These are phyloP conservation scores for Phoeniculus purpureus DNA, from an alignment of 2,797 vertebrate genomes.

Conservation along the genomic window DNA sequence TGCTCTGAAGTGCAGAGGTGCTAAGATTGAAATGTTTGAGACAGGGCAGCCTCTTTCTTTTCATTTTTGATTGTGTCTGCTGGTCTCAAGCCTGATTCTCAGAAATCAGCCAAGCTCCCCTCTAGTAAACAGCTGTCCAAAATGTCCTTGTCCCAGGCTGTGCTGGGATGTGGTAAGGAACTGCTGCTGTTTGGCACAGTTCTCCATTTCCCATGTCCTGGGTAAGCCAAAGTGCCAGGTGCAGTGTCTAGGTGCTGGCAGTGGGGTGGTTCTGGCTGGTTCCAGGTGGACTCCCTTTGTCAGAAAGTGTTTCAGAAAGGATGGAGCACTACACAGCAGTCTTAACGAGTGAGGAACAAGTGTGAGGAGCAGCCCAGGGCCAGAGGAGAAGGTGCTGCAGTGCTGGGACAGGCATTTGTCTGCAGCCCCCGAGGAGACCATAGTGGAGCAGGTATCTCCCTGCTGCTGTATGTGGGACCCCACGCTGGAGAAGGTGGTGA, in stretches of 20 bases:
- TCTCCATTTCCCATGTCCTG: accelerated
- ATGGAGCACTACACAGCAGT: accelerated
- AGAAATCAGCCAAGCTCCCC: not conserved
- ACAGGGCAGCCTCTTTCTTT: not conserved
- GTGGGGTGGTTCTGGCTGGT: accelerated
- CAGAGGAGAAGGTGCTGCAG: not conserved
- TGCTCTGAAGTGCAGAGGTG: not conserved
- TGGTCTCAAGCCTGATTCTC: not conserved
- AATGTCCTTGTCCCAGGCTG: accelerated
- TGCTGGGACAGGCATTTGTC: not conserved
- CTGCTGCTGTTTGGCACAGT: not conserved
- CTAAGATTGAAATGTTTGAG: not conserved
- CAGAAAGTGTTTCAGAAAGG: not conserved
- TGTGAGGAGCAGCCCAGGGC: not conserved
- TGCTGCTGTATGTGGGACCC: not conserved
- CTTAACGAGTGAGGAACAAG: not conserved
- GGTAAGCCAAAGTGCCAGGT: not conserved
- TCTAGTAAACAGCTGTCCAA: not conserved
- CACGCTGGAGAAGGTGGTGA: not conserved
- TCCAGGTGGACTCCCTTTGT: not conserved
- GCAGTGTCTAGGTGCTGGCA: not conserved
- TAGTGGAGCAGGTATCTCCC: not conserved
- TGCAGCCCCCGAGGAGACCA: not conserved
- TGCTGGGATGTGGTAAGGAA: not conserved
- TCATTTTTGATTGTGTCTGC: not conserved